Base-by-base conservation (phyloP, 2,113 vertebrate genomes). In the Megatriorchis doriae region DNA sequence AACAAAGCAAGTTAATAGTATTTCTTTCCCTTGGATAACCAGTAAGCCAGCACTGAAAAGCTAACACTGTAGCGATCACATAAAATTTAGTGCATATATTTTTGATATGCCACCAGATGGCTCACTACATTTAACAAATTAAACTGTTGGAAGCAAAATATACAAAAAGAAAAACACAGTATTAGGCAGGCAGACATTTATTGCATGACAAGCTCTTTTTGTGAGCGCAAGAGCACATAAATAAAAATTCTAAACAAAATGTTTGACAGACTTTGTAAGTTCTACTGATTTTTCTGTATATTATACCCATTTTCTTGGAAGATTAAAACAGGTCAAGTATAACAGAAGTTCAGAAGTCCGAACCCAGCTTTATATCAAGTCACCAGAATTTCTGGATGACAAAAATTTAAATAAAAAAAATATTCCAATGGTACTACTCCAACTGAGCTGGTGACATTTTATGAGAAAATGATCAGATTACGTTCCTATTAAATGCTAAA, bases 51-150 rank as follows among this genome's bases (percentile, higher is more conserved):
- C 78, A 73, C 1, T 2, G 48, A 62, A 88, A 59, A 79, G 25
- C 26, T 65, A 58, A 93, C 22, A 62, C 23, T 78, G 83, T 7
- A 72, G 15, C 6, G 40, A 74, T 53, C 75, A 85, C n/a, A 50
- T 23, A 29, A 47, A 73, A 78, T 34, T 48, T 42, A 73, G 43
- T 4, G 17, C 10, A 26, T 21, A 29, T 73, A 61, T 16, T 91
- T 96, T 40, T 65, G 58, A 74, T 86, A 66, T 48, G 56, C 90
- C 92, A 96, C 84, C 92, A 95, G 91, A 90, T 93, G 75, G 89
- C 74, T 94, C 72, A 89, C 81, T 87, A 25, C 15, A 74, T 81
- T 74, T 86, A 83, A 86, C 16, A 80, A 88, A 86, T 18, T n/a
- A 31, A 79, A 48, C 10, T 43, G 40, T 2, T 52, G 36, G 50